Evolutionary conservation across 2,888 invertebrate genomes (phyloP).

Genomic region (Philonicus albiceps): DNA sequence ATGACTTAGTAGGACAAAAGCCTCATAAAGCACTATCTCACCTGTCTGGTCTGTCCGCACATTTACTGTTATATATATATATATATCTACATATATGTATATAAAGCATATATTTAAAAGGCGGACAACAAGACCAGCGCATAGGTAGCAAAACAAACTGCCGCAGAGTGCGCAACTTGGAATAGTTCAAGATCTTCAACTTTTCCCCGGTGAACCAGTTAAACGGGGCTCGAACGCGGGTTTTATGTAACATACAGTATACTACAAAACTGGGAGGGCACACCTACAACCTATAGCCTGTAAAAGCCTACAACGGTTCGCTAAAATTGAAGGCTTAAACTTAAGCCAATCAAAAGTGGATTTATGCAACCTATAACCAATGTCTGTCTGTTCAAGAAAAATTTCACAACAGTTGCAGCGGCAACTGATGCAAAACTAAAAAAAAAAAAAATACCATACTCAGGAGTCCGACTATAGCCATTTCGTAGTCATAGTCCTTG

Average conservation of each 20-base stretch:
- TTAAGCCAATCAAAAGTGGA: neutral
- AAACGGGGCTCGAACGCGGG: constrained; percentile 44
- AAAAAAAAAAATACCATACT: too few relatives aligned
- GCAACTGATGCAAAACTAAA: neutral
- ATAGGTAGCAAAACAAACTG: neutral
- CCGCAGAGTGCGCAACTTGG: constrained; percentile 31
- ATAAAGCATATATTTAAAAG: neutral
- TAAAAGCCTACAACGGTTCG: neutral
- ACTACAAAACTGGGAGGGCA: neutral
- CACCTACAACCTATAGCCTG: neutral
- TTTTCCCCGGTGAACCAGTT: constrained; percentile 51
- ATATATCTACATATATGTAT: too few relatives aligned
- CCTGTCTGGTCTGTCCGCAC: neutral
- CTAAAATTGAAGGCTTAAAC: neutral
- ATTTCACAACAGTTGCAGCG: neutral
- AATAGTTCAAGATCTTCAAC: constrained; percentile 54
- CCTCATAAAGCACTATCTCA: neutral
- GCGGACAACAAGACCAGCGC: neutral
- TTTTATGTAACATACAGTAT: constrained; percentile 42
- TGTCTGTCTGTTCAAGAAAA: neutral
- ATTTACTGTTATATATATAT: neutral
- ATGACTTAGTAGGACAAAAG: neutral
- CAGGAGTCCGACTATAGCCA: neutral
- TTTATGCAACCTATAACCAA: neutral
- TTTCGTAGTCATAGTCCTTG: neutral